phyloP scores from a whole-genome alignment of 2,113 vertebrate species.

The Neotoma lepida region DNA sequence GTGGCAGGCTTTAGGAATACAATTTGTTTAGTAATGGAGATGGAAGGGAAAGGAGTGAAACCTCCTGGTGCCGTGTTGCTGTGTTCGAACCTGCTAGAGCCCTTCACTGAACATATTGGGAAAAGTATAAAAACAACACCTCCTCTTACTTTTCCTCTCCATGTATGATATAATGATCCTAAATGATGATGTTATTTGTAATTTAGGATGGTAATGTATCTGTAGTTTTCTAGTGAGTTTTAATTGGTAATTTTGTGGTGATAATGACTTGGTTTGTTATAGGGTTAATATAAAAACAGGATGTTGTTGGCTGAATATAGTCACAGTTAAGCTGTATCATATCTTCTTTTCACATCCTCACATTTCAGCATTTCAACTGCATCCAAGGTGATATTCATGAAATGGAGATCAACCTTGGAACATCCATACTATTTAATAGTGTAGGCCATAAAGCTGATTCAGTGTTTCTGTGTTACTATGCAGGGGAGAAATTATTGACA shows the following conservation, averaged over 20 bases:
- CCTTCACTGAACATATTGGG: accelerated
- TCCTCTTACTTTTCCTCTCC: not conserved
- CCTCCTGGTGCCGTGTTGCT: accelerated
- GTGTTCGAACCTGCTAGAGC: not conserved
- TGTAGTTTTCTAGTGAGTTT: not conserved
- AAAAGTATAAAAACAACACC: not conserved
- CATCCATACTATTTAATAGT: not conserved
- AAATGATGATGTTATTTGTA: not conserved
- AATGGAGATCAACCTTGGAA: not conserved
- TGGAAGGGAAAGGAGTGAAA: not conserved
- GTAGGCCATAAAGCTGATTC: not conserved
- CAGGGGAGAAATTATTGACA: conserved; percentile 38
- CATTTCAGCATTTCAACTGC: not conserved
- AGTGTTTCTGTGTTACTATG: not conserved
- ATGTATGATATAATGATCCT: not conserved
- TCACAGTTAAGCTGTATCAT: not conserved
- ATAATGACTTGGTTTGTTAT: not conserved
- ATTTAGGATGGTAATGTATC: not conserved
- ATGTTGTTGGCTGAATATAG: not conserved
- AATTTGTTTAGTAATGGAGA: not conserved
- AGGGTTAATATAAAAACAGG: not conserved
- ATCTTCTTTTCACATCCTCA: not conserved
- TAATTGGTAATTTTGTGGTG: not conserved
- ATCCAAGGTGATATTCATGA: not conserved
- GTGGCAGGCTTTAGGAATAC: not conserved